These are phyloP conservation scores for Chrysolina americana DNA, from an alignment of 2,888 invertebrate species.

Conservation along the genomic window DNA sequence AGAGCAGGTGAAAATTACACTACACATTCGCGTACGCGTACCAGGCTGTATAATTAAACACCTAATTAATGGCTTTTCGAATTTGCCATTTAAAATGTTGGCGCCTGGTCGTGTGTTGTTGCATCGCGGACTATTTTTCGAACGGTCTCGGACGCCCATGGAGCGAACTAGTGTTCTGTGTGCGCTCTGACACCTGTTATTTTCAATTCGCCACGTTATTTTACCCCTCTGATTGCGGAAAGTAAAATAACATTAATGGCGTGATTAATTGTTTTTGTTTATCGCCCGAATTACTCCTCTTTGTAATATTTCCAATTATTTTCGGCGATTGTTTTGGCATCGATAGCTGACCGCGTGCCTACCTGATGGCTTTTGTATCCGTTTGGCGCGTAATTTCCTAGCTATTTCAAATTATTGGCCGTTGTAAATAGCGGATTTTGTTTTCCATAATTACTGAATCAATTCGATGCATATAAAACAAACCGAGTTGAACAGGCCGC, in stretches of 20 bases:
- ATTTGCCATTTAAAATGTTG: conserved; percentile 63
- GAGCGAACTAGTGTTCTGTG: conserved; percentile 56
- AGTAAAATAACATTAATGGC: conserved; percentile 67
- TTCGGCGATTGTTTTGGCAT: conserved; percentile 60
- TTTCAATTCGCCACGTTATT: conserved; percentile 68
- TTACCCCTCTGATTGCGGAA: conserved; percentile 65
- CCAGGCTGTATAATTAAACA: conserved; percentile 64
- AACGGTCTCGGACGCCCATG: conserved; percentile 59
- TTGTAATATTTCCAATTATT: conserved; percentile 66
- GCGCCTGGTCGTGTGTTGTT: conserved; percentile 45
- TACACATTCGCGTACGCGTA: conserved; percentile 57
- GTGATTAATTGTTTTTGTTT: conserved; percentile 70
- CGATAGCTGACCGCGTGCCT: conserved; percentile 42
- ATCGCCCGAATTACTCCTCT: conserved; percentile 67
- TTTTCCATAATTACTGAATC: conserved; percentile 22
- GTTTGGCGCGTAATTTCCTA: conserved; percentile 45
- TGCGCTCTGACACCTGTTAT: conserved; percentile 67
- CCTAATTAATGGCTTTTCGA: conserved; percentile 65
- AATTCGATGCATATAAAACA: conserved; percentile 18
- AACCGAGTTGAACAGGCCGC: not conserved
- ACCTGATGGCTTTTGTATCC: conserved; percentile 49
- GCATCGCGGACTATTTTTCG: conserved; percentile 55
- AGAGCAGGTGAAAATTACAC: conserved; percentile 58
- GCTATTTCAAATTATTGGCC: conserved; percentile 47
- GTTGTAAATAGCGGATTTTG: conserved; percentile 34